phyloP scores from a whole-genome alignment of 2,797 vertebrate species.

The Spatula clypeata region DNA sequence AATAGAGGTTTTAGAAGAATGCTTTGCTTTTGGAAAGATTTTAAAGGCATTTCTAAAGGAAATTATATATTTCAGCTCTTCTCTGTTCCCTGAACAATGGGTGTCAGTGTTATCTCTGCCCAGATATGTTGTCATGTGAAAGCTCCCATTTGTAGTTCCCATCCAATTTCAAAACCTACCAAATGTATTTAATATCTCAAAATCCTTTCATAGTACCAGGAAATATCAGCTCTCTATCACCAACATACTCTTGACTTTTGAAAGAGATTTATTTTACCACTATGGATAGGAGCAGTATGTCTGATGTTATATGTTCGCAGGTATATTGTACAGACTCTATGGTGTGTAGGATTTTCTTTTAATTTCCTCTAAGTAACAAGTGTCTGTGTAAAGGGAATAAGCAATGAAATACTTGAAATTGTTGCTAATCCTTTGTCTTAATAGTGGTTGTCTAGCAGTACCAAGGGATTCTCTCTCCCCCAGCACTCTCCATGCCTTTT shows the following conservation, averaged over 20 bases:
- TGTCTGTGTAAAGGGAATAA: background rate
- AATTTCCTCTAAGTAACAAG: slow-evolving; percentile 40
- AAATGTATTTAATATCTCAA: background rate
- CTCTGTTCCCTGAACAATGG: background rate
- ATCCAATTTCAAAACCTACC: slow-evolving; percentile 4
- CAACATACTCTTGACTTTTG: background rate
- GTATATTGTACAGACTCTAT: background rate
- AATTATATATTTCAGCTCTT: background rate
- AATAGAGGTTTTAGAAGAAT: background rate
- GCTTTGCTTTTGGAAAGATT: background rate
- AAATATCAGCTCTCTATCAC: background rate
- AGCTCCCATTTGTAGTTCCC: background rate
- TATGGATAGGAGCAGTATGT: background rate
- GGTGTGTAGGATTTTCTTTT: background rate
- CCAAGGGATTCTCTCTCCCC: background rate
- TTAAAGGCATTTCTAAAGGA: background rate
- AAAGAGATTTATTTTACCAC: background rate
- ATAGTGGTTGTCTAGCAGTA: background rate
- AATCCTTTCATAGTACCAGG: slow-evolving; percentile 10
- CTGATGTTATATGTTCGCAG: background rate
- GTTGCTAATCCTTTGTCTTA: slow-evolving; percentile 36
- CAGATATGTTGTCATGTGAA: background rate
- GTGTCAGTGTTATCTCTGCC: slow-evolving; percentile 11
- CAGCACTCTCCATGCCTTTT: background rate
- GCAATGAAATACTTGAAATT: background rate